Evolutionary conservation across 2,888 invertebrate species (phyloP).

Genomic region (Pammene aurita): DNA sequence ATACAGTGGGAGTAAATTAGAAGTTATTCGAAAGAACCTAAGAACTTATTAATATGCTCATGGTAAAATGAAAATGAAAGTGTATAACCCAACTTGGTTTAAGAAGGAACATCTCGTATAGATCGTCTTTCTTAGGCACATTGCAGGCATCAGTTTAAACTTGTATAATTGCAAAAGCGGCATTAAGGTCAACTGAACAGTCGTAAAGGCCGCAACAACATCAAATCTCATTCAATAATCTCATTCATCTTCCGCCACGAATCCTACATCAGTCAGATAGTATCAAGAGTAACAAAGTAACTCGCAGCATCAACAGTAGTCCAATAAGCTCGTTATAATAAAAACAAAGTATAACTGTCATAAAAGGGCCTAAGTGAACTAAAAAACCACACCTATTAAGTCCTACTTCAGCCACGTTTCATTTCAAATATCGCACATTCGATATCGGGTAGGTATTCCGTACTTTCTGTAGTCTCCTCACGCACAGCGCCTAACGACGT

Average conservation of each 20-base stretch:
- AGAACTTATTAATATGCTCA: no score
- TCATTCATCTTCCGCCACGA: no score
- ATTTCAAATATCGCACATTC: not conserved
- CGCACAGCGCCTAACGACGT: slow-evolving; percentile 36
- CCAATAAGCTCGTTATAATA: slow-evolving; percentile 12
- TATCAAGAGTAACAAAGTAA: slow-evolving; percentile 6
- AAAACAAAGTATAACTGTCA: slow-evolving; percentile 7
- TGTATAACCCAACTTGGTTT: no score
- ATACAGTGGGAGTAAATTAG: not conserved
- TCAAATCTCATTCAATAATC: no score
- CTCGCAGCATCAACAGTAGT: slow-evolving; percentile 9
- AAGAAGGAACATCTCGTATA: no score
- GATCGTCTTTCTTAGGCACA: no score
- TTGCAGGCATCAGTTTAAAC: no score
- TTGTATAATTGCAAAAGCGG: no score
- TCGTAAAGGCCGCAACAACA: no score
- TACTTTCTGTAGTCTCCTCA: slow-evolving; percentile 21
- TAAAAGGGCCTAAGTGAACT: not conserved
- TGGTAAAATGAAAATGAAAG: no score
- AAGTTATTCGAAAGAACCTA: not conserved
- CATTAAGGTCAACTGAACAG: no score
- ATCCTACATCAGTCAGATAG: not conserved
- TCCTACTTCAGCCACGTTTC: not conserved
- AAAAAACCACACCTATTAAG: not conserved
- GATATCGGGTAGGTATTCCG: slow-evolving; percentile 4